A percentile compares a stretch with the other conserved stretches of the same genome.
phyloP scores from a whole-genome alignment of 2,113 vertebrate genomes.

The Psittacus erithacus region DNA sequence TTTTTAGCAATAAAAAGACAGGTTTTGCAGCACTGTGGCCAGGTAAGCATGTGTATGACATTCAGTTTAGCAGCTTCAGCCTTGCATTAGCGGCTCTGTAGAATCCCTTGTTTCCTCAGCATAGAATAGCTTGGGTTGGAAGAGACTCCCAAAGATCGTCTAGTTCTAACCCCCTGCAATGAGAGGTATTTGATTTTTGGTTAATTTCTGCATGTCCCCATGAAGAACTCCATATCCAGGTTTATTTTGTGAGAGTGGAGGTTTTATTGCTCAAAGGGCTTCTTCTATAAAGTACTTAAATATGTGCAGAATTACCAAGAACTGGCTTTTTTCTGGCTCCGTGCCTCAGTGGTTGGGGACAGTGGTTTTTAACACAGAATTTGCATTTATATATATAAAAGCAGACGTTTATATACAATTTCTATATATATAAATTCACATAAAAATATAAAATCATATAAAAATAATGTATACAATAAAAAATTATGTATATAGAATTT shows the following conservation, averaged over 20 bases:
- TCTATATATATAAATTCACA: no score
- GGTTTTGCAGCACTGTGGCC: neutral
- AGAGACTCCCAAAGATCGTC: no score
- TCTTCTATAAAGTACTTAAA: neutral
- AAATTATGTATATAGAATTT: neutral
- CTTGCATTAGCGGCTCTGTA: neutral
- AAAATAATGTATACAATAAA: no score
- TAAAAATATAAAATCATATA: no score
- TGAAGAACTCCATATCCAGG: rapidly evolving
- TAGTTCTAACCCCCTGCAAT: no score
- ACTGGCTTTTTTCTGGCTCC: neutral
- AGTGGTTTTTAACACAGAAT: neutral
- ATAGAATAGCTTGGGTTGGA: no score
- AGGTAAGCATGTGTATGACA: neutral
- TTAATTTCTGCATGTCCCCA: neutral
- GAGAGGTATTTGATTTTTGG: neutral
- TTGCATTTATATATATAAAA: neutral
- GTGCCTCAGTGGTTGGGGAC: neutral
- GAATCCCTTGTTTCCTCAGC: neutral
- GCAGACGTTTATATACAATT: no score
- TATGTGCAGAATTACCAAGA: neutral
- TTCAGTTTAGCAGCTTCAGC: neutral
- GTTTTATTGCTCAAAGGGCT: neutral
- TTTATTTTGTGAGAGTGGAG: neutral
- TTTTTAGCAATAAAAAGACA: neutral